Conservation (phyloP, 1,140 invertebrate genomes). For the Lerema accius region DNA sequence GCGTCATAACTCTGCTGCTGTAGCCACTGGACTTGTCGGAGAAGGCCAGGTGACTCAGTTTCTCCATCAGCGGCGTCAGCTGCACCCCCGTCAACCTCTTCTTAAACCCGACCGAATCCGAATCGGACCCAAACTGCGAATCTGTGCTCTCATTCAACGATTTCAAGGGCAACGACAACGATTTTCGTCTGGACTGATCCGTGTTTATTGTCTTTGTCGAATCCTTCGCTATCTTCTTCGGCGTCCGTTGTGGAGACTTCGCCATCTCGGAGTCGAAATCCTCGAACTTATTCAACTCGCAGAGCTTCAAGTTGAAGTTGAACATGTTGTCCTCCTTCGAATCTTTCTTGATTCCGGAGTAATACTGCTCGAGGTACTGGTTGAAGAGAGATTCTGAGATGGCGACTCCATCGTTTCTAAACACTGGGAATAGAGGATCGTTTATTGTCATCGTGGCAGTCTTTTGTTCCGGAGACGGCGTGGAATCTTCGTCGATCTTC, state of each 20-base stretch:
- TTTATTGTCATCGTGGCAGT: conserved; percentile 86
- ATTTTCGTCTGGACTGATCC: conserved; percentile 84
- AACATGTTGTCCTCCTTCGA: conserved; percentile 80
- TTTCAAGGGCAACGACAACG: conserved; percentile 88
- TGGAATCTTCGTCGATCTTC: conserved; percentile 68
- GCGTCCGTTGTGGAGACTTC: conserved; percentile 70
- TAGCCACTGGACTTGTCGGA: conserved; percentile 88
- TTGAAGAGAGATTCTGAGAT: conserved; percentile 89
- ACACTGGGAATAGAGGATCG: conserved; percentile 90
- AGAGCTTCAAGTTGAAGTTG: conserved; percentile 69
- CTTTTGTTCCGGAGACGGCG: conserved; percentile 67
- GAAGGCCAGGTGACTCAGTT: conserved; percentile 87
- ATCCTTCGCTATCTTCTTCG: conserved; percentile 68
- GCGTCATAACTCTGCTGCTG: conserved; percentile 86
- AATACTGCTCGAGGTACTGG: conserved; percentile 85
- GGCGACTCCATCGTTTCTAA: conserved; percentile 87
- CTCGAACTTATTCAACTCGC: conserved; percentile 74
- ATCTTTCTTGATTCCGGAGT: conserved; percentile 80
- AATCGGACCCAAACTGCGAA: conserved; percentile 70
- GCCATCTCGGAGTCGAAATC: conserved; percentile 77
- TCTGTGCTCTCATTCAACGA: conserved; percentile 83
- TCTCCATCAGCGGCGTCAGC: conserved; percentile 91
- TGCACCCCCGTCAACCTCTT: conserved; percentile 85
- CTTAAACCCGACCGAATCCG: conserved; percentile 74
- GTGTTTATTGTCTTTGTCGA: conserved; percentile 58